Conservation (phyloP, 2,888 invertebrate genomes). For the Dysmachus trigonus region DNA sequence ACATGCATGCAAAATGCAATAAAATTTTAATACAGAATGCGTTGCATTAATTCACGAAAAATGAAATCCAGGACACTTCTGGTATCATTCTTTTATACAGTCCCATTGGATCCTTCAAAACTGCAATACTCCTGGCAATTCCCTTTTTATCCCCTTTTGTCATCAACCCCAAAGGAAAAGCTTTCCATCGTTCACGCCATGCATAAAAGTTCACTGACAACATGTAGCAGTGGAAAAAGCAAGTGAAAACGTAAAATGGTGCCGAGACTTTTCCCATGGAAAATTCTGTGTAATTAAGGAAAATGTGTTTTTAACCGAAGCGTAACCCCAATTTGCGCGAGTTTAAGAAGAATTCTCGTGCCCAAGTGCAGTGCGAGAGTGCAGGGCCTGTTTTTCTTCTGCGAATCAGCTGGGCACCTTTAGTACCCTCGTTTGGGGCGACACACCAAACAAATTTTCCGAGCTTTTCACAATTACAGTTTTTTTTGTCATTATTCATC, state of each 20-base stretch:
- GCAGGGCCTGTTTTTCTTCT: neutral
- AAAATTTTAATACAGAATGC: too few species aligned
- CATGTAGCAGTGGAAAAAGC: constrained; percentile 16
- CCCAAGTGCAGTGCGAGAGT: neutral
- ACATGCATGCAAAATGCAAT: too few species aligned
- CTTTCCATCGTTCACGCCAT: constrained; percentile 1
- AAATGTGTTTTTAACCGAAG: neutral
- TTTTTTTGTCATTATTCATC: neutral
- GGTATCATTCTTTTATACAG: neutral
- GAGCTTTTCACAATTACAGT: neutral
- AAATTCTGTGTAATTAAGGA: constrained; percentile 14
- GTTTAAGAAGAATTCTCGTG: neutral
- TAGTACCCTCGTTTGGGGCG: neutral
- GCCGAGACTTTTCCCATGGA: neutral
- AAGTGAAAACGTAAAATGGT: constrained; percentile 22
- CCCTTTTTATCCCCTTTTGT: neutral
- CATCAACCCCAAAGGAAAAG: constrained; percentile 21
- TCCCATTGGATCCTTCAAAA: neutral
- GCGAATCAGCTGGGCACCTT: neutral
- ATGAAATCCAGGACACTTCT: neutral
- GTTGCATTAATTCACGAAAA: neutral
- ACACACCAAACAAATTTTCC: neutral
- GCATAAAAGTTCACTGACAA: constrained; percentile 1
- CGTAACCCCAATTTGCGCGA: neutral
- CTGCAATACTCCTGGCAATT: constrained; percentile 5